Evolutionary conservation across 2,888 invertebrate genomes (phyloP).

Genomic region (Bibio marci): DNA sequence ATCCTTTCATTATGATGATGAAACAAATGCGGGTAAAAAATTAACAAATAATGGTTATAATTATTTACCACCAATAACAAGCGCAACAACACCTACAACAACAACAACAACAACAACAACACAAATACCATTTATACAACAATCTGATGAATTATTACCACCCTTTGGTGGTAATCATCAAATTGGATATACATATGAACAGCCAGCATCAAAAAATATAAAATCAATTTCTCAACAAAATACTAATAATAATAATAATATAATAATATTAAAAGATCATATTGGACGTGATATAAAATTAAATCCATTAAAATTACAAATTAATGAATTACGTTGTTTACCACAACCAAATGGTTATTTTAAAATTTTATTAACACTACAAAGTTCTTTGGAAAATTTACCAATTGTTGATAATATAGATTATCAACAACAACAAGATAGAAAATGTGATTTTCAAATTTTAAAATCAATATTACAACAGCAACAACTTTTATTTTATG

Average conservation of each 20-base stretch:
- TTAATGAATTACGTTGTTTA: conserved; percentile 26
- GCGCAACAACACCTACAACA: background rate
- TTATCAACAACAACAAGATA: conserved; percentile 20
- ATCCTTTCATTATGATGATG: background rate
- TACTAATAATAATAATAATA: too few species aligned
- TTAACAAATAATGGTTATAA: background rate
- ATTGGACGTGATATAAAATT: background rate
- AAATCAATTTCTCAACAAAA: background rate
- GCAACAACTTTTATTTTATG: conserved; percentile 26
- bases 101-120: too few species aligned
- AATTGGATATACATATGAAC: conserved; percentile 9
- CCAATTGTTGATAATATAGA: conserved; percentile 29
- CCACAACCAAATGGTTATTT: conserved; percentile 20
- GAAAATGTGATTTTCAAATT: conserved; percentile 21
- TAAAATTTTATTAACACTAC: conserved; percentile 25
- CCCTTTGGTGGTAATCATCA: background rate
- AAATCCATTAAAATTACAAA: conserved; percentile 17
- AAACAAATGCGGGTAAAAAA: background rate
- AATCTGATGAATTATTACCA: background rate
- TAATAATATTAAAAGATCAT: background rate
- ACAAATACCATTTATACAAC: background rate
- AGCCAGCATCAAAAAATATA: conserved; percentile 4
- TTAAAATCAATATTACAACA: too few species aligned
- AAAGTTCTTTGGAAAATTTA: conserved; percentile 20
- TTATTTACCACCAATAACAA: conserved; percentile 1